These are phyloP conservation scores for Listrodromus nycthemerus DNA, from an alignment of 2,888 invertebrate genomes.

Conservation along the genomic window DNA sequence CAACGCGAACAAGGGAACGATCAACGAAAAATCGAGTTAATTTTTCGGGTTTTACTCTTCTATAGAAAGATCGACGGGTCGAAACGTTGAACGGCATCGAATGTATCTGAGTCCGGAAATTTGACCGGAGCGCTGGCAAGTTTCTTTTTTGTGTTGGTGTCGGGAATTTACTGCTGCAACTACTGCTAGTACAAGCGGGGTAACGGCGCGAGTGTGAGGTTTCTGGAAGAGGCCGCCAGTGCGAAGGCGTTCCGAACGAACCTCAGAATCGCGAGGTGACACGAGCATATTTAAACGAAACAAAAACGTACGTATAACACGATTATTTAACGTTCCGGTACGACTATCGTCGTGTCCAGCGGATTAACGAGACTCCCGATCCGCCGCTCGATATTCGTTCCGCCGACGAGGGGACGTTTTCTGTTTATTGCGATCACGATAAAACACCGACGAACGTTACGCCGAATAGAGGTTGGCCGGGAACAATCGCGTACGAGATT, in stretches of 20 bases:
- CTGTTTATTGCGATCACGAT: slow-evolving; percentile 6
- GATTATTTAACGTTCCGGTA: slow-evolving; percentile 8
- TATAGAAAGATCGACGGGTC: not conserved
- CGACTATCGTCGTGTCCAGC: not conserved
- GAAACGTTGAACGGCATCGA: not conserved
- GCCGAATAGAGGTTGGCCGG: slow-evolving; percentile 61
- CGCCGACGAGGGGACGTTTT: not conserved
- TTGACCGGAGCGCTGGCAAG: slow-evolving; percentile 18
- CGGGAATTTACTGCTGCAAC: not conserved
- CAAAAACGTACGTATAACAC: slow-evolving; percentile 31
- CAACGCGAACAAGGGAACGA: not conserved
- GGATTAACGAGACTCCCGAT: not conserved
- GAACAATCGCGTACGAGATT: slow-evolving; percentile 2
- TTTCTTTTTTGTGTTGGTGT: not conserved
- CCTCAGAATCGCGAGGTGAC: slow-evolving; percentile 60
- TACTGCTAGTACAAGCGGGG: slow-evolving; percentile 16
- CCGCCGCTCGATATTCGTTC: not conserved
- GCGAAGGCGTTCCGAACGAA: slow-evolving; percentile 23
- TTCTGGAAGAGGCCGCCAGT: slow-evolving; percentile 48
- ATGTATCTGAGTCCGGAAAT: not conserved
- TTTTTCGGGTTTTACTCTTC: not conserved
- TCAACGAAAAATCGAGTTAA: not conserved
- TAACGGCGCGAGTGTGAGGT: slow-evolving; percentile 35
- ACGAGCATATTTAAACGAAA: slow-evolving; percentile 37
- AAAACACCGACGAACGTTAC: slow-evolving; percentile 45